Evolutionary conservation across 2,888 invertebrate species (phyloP).

Genomic region (Ennomos erosarius): DNA sequence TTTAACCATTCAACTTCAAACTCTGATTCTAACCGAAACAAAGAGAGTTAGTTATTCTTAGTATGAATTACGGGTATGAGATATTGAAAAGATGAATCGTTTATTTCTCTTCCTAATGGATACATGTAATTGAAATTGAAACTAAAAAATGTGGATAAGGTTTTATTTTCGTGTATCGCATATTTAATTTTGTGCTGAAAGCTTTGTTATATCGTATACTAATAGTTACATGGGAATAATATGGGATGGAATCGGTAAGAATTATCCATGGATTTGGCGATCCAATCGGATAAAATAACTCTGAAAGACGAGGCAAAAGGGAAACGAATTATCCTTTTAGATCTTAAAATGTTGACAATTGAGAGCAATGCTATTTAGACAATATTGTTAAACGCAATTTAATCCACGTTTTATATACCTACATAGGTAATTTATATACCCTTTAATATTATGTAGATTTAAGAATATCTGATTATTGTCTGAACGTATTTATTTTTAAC

Average conservation of each 20-base stretch:
- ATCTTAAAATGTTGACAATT: slow-evolving; percentile 57
- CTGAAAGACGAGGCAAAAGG: slow-evolving; percentile 25
- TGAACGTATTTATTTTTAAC: slow-evolving; percentile 46
- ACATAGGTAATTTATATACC: slow-evolving; percentile 48
- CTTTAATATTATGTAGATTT: slow-evolving; percentile 64
- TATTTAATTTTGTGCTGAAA: too few species aligned
- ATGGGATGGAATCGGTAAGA: too few species aligned
- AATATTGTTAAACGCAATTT: slow-evolving; percentile 82
- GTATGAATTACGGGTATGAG: slow-evolving; percentile 3
- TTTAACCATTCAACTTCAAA: slow-evolving; percentile 12
- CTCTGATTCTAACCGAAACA: slow-evolving; percentile 4
- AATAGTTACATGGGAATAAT: too few species aligned
- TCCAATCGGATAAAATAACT: slow-evolving; percentile 9
- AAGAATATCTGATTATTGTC: slow-evolving; percentile 64
- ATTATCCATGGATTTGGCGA: slow-evolving; percentile 4
- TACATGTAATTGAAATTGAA: slow-evolving; percentile 29
- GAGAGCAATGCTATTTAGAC: slow-evolving; percentile 79
- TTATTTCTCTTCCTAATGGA: slow-evolving; percentile 19
- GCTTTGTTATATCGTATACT: too few species aligned
- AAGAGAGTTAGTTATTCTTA: slow-evolving; percentile 20
- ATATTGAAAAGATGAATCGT: slow-evolving; percentile 17
- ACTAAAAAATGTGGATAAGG: slow-evolving; percentile 22
- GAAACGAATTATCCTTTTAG: slow-evolving; percentile 38
- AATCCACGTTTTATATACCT: slow-evolving; percentile 76
- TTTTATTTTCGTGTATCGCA: too few species aligned